These are phyloP conservation scores for Epinotia ramella DNA, from an alignment of 2,888 invertebrate genomes.

Conservation along the genomic window DNA sequence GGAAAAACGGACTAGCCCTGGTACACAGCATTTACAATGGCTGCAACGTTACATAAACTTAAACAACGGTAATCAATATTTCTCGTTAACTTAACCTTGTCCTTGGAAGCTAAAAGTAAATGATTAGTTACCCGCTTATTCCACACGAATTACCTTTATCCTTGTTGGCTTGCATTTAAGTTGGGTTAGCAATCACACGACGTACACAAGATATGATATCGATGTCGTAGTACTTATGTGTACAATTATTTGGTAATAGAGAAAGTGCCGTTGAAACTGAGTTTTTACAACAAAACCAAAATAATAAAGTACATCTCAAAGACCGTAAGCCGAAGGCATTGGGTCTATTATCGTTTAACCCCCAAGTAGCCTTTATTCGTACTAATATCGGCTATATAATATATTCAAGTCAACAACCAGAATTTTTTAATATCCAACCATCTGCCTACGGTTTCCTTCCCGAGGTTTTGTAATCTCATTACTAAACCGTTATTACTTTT, in stretches of 20 bases:
- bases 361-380: background rate
- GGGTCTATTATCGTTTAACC: background rate
- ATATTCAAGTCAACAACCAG: slow-evolving; percentile 13
- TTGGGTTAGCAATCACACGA: background rate
- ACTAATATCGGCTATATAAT: background rate
- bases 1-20: background rate
- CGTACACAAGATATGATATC: background rate
- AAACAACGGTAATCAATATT: background rate
- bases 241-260: background rate
- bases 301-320: background rate
- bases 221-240: no score
- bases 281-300: no score
- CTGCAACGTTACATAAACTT: background rate
- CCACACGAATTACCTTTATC: slow-evolving; percentile 49
- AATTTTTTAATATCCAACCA: background rate
- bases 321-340: background rate
- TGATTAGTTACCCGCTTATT: slow-evolving; percentile 37
- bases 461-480: no score
- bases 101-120: slow-evolving; percentile 50
- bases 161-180: slow-evolving; percentile 44
- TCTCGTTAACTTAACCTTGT: slow-evolving; percentile 47
- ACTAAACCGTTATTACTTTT: background rate
- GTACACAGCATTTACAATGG: background rate
- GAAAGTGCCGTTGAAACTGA: background rate
- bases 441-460: no score